Evolutionary conservation across 1,140 invertebrate genomes (phyloP), one percentile per base, ranked within the genome.

Genomic region (Neodiprion fabricii): DNA sequence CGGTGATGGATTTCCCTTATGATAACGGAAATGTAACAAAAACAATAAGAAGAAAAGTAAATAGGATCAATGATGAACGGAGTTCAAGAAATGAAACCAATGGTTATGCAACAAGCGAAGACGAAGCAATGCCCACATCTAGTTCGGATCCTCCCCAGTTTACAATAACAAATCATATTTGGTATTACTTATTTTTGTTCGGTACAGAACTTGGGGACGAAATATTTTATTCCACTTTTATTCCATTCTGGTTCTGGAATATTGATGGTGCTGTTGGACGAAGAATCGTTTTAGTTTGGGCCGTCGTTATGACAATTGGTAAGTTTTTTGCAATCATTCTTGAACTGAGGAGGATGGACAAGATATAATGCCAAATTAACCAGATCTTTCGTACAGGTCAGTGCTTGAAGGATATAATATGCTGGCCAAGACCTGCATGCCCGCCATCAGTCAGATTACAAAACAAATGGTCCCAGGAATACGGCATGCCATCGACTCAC

Each of bases 401-500:
- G 89, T 93, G 92, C 14, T 89, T 96, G 67, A 98, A 98, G 89
- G 96, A 98, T 85, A 91, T 97, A 72, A 91, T 98, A 72, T 87
- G 92, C 78, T 96, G 95, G 93, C 95, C 96, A 9, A 90, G 97
- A 78, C 96, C 97, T 0, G 89, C 92, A 0, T 92, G 90, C 77
- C 95, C 95, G 70, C 96, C 96, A 1, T 96, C 95, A 9, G 89
- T 94, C 70, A 91, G 94, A 79, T 85, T 98, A 14, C 96, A 97
- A 85, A 91, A 91, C 28, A 97, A 95, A 90, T 97, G 94, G 94
- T 91, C 93, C 1, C 85, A 95, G 76, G 96, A 98, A 85, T 98
- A 96, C 90, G 96, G 96, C 40, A 96, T 98, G 95, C 96, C 96
- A 11, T 97, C 96, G 5, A 97, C 96, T 1, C 96, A 98, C 89